Evolutionary conservation across 2,888 invertebrate species (phyloP).

Genomic region (Amblyjoppa proteus): DNA sequence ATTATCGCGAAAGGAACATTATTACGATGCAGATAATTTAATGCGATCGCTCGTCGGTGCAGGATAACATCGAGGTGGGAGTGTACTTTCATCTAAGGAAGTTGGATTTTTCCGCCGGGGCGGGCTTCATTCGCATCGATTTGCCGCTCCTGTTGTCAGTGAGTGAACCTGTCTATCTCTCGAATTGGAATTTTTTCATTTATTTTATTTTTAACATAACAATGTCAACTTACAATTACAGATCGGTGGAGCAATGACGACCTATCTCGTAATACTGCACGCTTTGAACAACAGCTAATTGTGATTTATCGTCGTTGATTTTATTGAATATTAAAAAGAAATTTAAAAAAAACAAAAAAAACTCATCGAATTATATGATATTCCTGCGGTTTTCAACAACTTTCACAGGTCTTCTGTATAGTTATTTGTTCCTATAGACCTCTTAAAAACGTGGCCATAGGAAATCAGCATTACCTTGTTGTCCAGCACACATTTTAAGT

Average conservation of each 20-base stretch:
- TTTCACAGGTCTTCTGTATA: background rate
- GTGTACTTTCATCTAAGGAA: slow-evolving; percentile 74
- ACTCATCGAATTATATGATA: background rate
- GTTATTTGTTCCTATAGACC: too few relatives aligned
- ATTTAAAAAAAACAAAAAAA: too few relatives aligned
- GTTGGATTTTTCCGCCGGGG: slow-evolving; percentile 70
- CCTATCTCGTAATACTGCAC: slow-evolving; percentile 75
- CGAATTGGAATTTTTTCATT: background rate
- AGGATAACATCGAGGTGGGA: slow-evolving; percentile 75
- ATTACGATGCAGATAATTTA: background rate
- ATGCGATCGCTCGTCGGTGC: background rate
- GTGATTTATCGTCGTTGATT: background rate
- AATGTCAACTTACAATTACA: slow-evolving; percentile 54
- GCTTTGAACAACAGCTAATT: slow-evolving; percentile 53
- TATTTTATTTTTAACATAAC: background rate
- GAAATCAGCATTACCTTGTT: too few relatives aligned
- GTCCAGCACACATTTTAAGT: too few relatives aligned
- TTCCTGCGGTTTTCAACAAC: background rate
- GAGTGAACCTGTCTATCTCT: slow-evolving; percentile 48
- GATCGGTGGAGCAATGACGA: slow-evolving; percentile 76
- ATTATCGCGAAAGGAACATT: background rate
- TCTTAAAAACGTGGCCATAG: too few relatives aligned
- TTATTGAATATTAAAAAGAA: background rate
- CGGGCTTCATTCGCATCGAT: slow-evolving; percentile 74
- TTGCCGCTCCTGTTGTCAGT: slow-evolving; percentile 75